phyloP scores from a whole-genome alignment of 2,113 vertebrate genomes.

The Agapornis roseicollis region DNA sequence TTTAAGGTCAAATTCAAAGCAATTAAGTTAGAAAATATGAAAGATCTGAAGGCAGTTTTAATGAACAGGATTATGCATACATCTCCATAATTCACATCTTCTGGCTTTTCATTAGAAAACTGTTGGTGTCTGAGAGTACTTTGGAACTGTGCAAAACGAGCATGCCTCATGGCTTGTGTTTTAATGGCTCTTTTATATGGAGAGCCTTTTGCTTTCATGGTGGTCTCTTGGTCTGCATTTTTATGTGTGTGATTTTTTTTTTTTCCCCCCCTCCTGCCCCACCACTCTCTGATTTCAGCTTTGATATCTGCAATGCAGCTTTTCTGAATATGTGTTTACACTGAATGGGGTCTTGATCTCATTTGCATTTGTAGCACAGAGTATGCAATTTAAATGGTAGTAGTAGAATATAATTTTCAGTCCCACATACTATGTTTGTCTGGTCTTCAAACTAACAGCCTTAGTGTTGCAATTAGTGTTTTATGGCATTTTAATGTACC shows the following conservation, averaged over 20 bases:
- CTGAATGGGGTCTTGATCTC: background rate
- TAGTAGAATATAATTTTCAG: background rate
- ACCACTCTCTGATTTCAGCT: accelerated
- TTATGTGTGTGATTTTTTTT: background rate
- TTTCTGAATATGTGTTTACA: background rate
- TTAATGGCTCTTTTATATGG: background rate
- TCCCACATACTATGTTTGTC: background rate
- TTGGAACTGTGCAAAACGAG: background rate
- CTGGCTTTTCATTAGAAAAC: background rate
- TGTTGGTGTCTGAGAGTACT: background rate
- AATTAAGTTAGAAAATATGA: background rate
- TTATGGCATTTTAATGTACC: background rate
- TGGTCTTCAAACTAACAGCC: background rate
- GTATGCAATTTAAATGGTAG: background rate
- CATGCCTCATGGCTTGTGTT: background rate
- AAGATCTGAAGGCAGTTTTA: background rate
- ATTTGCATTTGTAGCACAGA: background rate
- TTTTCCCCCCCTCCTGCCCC: background rate
- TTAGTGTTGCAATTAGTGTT: background rate
- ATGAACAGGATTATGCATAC: background rate
- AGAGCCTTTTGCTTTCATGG: background rate
- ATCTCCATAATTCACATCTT: background rate
- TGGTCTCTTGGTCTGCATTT: background rate
- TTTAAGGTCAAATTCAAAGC: background rate
- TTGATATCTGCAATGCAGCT: background rate